Evolutionary conservation across 2,113 vertebrate genomes (phyloP).

Genomic region (Upupa epops): DNA sequence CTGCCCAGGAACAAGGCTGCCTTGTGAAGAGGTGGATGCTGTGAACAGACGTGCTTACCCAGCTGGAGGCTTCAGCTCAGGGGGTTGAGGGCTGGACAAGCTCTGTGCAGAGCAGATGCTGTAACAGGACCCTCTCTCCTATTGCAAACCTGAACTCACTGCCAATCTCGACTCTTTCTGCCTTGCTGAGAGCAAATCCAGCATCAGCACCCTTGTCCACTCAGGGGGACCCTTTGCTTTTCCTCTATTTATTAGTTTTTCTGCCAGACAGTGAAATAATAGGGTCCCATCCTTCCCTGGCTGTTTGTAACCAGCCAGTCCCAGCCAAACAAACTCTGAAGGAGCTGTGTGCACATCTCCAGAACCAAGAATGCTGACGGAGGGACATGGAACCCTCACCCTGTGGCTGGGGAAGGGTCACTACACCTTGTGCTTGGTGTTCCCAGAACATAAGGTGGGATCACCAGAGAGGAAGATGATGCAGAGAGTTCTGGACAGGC

Average conservation of each 20-base stretch:
- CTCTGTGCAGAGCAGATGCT: not conserved
- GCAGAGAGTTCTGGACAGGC: too few relatives aligned
- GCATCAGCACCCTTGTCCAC: not conserved
- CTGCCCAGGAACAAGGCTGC: not conserved
- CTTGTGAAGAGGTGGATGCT: not conserved
- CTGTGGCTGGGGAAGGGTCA: not conserved
- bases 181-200: not conserved
- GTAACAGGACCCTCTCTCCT: not conserved
- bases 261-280: constrained; percentile 30
- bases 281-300: not conserved
- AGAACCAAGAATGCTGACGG: not conserved
- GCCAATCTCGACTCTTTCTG: not conserved
- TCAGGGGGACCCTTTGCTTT: not conserved
- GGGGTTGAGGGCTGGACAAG: not conserved
- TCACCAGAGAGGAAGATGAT: too few relatives aligned
- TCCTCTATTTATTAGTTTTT: constrained; percentile 18
- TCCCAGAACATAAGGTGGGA: accelerated
- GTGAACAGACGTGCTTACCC: not conserved
- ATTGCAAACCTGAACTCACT: not conserved
- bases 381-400: not conserved
- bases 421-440: not conserved
- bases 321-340: not conserved
- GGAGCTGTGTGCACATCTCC: not conserved
- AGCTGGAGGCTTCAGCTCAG: not conserved
- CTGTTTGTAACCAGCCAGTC: not conserved